Evolutionary conservation across 2,888 invertebrate species (phyloP).

Genomic region (Eurois occulta): DNA sequence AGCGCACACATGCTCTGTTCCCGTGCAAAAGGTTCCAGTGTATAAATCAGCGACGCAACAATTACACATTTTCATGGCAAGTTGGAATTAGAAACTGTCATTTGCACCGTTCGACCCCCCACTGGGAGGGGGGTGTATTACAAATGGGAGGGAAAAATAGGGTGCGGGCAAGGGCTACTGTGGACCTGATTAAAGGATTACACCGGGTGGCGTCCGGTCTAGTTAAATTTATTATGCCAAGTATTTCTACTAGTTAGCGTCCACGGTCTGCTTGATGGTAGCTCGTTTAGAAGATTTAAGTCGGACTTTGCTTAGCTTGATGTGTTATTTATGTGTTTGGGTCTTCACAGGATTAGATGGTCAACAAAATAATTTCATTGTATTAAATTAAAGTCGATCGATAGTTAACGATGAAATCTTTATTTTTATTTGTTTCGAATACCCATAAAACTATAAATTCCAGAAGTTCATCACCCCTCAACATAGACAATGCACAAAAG

Average conservation of each 20-base stretch:
- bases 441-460: constrained; percentile 41
- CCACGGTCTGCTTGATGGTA: constrained; percentile 61
- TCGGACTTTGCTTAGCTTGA: constrained; percentile 58
- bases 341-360: constrained; percentile 1
- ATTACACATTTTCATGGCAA: constrained; percentile 91
- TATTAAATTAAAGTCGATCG: not conserved
- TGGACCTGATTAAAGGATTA: constrained; percentile 91
- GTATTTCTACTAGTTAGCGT: constrained; percentile 88
- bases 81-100: constrained; percentile 91
- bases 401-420: not conserved
- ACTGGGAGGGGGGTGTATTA: constrained; percentile 71
- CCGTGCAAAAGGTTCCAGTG: constrained; percentile 85
- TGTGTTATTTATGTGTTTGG: constrained; percentile 50
- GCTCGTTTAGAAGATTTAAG: constrained; percentile 66
- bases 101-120: constrained; percentile 89
- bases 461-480: constrained; percentile 61
- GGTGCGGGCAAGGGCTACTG: constrained; percentile 89
- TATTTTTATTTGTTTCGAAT: constrained; percentile 11
- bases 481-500: constrained; percentile 67
- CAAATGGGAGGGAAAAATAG: constrained; percentile 87
- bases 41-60: constrained; percentile 90
- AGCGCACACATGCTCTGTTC: constrained; percentile 81
- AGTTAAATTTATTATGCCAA: constrained; percentile 90
- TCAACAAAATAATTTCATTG: not conserved
- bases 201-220: constrained; percentile 87